Conservation (phyloP, 2,888 invertebrate species). For the Aleiodes leptofemur region DNA sequence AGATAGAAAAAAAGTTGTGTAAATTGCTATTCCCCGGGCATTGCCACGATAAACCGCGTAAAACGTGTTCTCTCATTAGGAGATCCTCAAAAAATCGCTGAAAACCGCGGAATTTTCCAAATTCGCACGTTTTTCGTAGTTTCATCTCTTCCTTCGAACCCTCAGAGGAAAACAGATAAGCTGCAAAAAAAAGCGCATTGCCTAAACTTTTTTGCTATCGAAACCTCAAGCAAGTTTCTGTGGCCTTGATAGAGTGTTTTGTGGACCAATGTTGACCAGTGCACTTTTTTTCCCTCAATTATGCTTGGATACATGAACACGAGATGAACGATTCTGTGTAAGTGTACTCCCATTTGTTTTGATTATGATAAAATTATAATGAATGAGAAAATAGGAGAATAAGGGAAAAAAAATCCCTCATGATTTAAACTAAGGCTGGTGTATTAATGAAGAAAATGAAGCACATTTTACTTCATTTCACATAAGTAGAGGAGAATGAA, state of each 20-base stretch:
- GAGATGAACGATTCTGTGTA: constrained; percentile 60
- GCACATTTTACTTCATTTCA: not conserved
- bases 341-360: constrained; percentile 42
- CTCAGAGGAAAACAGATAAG: too few relatives aligned
- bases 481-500: too few relatives aligned
- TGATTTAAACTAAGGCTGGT: not conserved
- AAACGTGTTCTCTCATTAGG: not conserved
- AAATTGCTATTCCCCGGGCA: not conserved
- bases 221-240: not conserved
- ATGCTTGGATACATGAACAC: constrained; percentile 50
- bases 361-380: too few relatives aligned
- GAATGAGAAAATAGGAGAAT: too few relatives aligned
- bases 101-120: not conserved
- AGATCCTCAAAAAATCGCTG: too few relatives aligned
- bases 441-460: not conserved
- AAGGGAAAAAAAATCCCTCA: not conserved
- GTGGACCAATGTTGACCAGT: constrained; percentile 5
- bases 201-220: not conserved
- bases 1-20: not conserved
- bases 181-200: not conserved
- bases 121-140: too few relatives aligned
- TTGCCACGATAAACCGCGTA: not conserved
- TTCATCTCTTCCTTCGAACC: too few relatives aligned
- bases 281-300: not conserved
- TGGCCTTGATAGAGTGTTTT: constrained; percentile 1